These are phyloP conservation scores for Sebastes cheni DNA, from an alignment of 2,797 vertebrate genomes.

Conservation along the genomic window DNA sequence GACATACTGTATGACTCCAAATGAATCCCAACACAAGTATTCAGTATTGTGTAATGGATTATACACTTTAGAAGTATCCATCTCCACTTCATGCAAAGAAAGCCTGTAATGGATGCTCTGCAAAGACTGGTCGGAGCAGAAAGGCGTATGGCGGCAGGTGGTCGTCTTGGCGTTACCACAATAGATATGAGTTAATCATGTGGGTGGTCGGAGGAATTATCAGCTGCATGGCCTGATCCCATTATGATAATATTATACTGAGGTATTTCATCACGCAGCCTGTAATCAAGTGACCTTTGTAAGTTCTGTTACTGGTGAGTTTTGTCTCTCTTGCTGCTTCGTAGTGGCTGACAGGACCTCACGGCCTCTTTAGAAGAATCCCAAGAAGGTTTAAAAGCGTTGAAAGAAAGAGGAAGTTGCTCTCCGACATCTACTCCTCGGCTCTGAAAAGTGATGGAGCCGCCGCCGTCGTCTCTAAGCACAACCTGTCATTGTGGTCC, in stretches of 20 bases:
- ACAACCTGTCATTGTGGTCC: constrained; percentile 66
- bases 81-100: not conserved
- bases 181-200: constrained; percentile 39
- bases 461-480: constrained; percentile 45
- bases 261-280: constrained; percentile 20
- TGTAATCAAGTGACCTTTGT: constrained; percentile 20
- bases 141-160: not conserved
- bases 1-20: not conserved
- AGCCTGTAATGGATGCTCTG: not conserved
- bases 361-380: constrained; percentile 32
- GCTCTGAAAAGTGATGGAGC: constrained; percentile 49
- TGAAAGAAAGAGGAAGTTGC: constrained; percentile 55
- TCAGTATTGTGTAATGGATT: not conserved
- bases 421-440: constrained; percentile 7
- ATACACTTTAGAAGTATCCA: not conserved
- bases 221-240: constrained; percentile 36
- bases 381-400: constrained; percentile 45
- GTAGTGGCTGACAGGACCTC: not conserved
- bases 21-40: not conserved
- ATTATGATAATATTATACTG: constrained; percentile 31
- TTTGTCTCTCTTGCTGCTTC: not conserved
- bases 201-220: constrained; percentile 49
- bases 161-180: constrained; percentile 18
- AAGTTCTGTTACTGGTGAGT: constrained; percentile 2
- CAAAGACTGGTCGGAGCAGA: not conserved